Evolutionary conservation across 2,113 vertebrate species (phyloP).

Genomic region (Parus major): DNA sequence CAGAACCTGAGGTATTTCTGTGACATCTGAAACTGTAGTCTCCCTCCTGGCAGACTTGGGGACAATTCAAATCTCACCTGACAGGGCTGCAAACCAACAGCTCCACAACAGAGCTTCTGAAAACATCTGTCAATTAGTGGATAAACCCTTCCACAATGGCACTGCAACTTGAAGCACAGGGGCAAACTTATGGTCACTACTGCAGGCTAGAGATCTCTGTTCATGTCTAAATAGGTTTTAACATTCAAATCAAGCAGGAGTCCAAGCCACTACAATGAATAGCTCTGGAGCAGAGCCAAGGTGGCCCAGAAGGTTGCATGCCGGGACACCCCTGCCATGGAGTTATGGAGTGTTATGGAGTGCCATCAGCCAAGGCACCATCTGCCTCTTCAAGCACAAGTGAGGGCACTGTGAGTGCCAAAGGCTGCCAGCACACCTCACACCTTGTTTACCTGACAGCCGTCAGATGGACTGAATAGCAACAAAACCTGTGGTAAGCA

Average conservation of each 20-base stretch:
- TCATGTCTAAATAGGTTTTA: not conserved
- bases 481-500: not conserved
- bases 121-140: not conserved
- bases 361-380: not conserved
- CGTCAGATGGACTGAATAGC: not conserved
- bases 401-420: not conserved
- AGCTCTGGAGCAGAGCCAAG: not conserved
- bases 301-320: not conserved
- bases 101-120: not conserved
- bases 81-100: not conserved
- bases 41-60: not conserved
- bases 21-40: not conserved
- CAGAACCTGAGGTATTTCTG: not conserved
- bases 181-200: not conserved
- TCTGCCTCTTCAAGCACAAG: not conserved
- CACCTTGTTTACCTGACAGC: not conserved
- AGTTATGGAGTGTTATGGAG: rapidly evolving
- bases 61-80: not conserved
- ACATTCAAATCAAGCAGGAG: not conserved
- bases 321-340: rapidly evolving
- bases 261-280: not conserved
- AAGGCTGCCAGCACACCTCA: not conserved
- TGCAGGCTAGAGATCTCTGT: not conserved
- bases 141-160: not conserved
- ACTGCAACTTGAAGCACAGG: not conserved